phyloP scores from a whole-genome alignment of 92 coral and sea anemone genomes.

The Zoanthus solanderi region DNA sequence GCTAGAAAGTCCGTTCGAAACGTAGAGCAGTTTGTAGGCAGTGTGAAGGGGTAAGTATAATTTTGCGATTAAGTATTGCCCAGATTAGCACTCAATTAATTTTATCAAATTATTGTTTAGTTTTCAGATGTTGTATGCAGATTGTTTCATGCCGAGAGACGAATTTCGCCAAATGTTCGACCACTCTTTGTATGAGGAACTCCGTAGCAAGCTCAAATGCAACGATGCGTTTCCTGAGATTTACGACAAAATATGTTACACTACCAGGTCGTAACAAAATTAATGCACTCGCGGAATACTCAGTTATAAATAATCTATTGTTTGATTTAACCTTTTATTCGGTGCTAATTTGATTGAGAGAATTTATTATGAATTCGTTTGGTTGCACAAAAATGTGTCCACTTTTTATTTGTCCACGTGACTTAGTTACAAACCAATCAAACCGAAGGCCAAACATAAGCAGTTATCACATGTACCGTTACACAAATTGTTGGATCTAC shows the following conservation, averaged over 20 bases:
- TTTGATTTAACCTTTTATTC: not conserved
- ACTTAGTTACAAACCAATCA: too few relatives aligned
- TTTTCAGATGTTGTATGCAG: conserved; percentile 76
- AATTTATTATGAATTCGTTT: too few relatives aligned
- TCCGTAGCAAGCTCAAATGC: conserved; percentile 51
- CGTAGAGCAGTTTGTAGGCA: conserved; percentile 71
- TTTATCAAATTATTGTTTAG: conserved; percentile 14
- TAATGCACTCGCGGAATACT: not conserved
- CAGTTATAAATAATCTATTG: not conserved
- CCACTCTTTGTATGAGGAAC: conserved; percentile 61
- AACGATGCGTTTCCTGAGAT: conserved; percentile 66
- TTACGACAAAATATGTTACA: conserved; percentile 61
- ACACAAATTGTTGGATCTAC: too few relatives aligned
- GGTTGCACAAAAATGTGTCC: too few relatives aligned
- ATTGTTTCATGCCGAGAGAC: conserved; percentile 70
- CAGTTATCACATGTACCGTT: too few relatives aligned
- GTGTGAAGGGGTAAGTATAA: conserved; percentile 56
- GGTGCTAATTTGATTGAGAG: not conserved
- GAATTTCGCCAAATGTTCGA: conserved; percentile 74
- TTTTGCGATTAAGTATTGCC: not conserved
- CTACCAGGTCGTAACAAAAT: conserved; percentile 37
- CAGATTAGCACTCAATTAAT: not conserved
- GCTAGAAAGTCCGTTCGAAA: conserved; percentile 58
- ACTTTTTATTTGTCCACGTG: too few relatives aligned
- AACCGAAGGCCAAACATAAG: too few relatives aligned